Evolutionary conservation across 2,888 invertebrate genomes (phyloP).

Genomic region (Myathropa florea): DNA sequence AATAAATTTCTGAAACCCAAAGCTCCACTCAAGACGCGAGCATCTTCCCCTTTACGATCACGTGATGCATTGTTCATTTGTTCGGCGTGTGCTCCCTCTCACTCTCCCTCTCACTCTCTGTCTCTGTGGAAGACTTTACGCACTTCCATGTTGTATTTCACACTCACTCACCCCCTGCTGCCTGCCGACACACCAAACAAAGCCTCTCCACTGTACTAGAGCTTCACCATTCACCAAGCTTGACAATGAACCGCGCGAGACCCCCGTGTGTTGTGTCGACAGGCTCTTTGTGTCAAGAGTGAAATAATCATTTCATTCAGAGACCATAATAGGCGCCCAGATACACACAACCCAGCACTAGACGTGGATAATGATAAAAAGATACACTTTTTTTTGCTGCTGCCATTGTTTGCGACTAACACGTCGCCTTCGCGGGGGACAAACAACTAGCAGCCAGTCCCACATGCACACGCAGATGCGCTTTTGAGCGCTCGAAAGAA

Average conservation of each 20-base stretch:
- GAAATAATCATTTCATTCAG: slow-evolving; percentile 41
- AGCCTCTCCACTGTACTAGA: neutral
- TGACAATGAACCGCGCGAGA: slow-evolving; percentile 29
- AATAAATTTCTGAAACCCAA: too few relatives aligned
- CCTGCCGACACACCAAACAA: neutral
- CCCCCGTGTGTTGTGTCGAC: neutral
- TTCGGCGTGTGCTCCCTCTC: neutral
- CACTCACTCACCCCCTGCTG: neutral
- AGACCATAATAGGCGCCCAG: slow-evolving; percentile 15
- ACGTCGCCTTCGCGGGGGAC: neutral
- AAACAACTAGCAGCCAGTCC: too few relatives aligned
- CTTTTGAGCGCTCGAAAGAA: slow-evolving; percentile 2
- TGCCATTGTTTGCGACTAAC: neutral
- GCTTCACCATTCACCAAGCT: neutral
- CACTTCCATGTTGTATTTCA: neutral
- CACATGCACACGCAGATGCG: neutral
- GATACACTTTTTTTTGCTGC: neutral
- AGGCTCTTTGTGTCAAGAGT: slow-evolving; percentile 43
- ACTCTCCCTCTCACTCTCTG: too few relatives aligned
- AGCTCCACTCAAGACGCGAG: neutral
- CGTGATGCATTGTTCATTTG: neutral
- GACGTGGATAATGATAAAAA: neutral
- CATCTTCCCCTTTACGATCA: neutral
- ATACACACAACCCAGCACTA: neutral
- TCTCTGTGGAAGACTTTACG: neutral